Base-by-base conservation (phyloP, 2,888 invertebrate genomes). In the Microctonus aethiopoides region DNA sequence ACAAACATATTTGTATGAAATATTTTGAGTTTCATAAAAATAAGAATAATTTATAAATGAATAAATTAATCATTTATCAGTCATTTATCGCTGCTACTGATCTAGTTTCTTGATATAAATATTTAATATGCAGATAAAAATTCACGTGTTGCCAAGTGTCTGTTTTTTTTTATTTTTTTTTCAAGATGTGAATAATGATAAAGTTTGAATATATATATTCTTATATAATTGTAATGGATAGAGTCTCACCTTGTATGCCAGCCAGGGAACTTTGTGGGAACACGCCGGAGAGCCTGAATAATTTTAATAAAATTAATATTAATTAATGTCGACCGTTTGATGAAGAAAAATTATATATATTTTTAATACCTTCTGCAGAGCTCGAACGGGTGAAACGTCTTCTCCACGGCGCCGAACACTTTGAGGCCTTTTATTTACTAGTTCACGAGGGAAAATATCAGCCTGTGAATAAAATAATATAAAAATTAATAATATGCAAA, bases 251-350 rank as follows among this genome's bases (percentile, higher is more conserved):
- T 93, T 92, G 93, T 90, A 93, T 91, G 89, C 92, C 92, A 87
- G 93, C 93, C 89, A 93, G 91, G 87, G 92, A 92, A 88, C 92
- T 91, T 89, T 92, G 91, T 87, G 92, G 91, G 88, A 93, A 93
- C 88, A 93, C 92, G 89, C 92, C 92, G 89, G 92, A 92, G 89
- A 93, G 91, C 90, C 93, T 93, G 91, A 74, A 90, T 91, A 87
- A 84, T 22, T 41, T 67, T 54, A 69, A 67, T 67, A 32, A 7
- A 24, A 13, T 34, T n/a, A 32, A 16, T 41, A 16, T 34, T 36
- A 39, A 67, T 52, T 46, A 54, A 41, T 34, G 56, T 71, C 22
- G 22, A 65, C 62, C 46, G 46, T 59, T 32, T 29, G 16, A 54
- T 4, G 2, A 32, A 24, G 5, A 71, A 51, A 34, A 34, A 52